Evolutionary conservation across 2,113 vertebrate species (phyloP), one percentile per base, ranked within the genome.

Genomic region (Percopsis transmontana): DNA sequence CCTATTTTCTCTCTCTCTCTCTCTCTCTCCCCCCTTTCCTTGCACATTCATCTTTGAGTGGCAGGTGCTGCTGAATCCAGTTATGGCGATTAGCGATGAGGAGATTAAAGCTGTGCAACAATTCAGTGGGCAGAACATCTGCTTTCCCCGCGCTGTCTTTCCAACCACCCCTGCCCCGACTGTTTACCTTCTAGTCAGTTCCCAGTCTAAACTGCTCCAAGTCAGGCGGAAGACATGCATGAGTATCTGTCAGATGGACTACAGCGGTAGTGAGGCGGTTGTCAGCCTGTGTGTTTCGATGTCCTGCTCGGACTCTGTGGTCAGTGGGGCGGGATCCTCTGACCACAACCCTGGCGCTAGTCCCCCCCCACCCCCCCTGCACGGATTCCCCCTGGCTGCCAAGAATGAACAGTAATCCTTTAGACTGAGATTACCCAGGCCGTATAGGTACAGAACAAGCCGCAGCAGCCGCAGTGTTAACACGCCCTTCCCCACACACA

Each of bases 11-110:
- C 19, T 16, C 18, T 14, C 59, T 61, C 77, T 58, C 58, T 68
- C 52, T 64, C 68, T 72, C 72, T 77, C 80, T 74, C 79, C 62
- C 75, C 61, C 80, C 74, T 74, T 72, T 54, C 58, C 74, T 80
- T 73, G 72, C 78, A 80, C 83, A 68, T 83, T 79, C 82, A 42
- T 71, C 77, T 81, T 77, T 67, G 76, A 85, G 81, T 72, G 87
- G 85, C 87, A 90, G 89, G 89, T 90, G 90, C 87, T 70, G 75
- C 76, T 70, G 84, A 91, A 91, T 90, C 89, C 90, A 89, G 89
- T 90, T 90, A 89, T 84, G 80, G 83, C 80, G 88, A 91, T 91
- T 90, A 90, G 88, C 80, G 85, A 83, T 78, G 84, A 87, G 76
- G 81, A 88, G 90, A 91, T 90, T 90, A 91, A 88, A 87, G 78